Conservation (phyloP, 2,113 vertebrate species). For the Alethe diademata region DNA sequence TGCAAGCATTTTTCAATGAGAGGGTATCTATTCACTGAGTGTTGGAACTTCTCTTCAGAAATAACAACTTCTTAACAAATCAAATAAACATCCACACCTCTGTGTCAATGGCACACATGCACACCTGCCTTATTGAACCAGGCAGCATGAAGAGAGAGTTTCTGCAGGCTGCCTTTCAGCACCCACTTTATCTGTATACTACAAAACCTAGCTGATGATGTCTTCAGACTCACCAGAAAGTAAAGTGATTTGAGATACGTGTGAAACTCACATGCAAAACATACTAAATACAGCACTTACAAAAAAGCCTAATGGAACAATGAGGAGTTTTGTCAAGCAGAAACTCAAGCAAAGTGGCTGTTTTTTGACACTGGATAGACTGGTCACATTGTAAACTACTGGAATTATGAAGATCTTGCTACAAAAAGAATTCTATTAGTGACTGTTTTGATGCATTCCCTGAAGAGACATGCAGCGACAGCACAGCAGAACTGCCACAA, state of each 20-base stretch:
- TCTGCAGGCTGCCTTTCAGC: background rate
- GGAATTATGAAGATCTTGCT: background rate
- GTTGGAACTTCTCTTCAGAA: background rate
- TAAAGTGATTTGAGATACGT: background rate
- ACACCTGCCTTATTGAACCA: background rate
- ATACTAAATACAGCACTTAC: background rate
- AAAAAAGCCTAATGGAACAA: background rate
- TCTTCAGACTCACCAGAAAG: background rate
- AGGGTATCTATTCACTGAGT: background rate
- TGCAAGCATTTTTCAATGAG: accelerated
- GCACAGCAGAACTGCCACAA: slow-evolving; percentile 34
- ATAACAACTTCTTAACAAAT: background rate
- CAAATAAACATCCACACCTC: background rate
- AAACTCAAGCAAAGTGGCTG: background rate
- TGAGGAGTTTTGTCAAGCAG: background rate
- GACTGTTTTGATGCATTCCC: background rate
- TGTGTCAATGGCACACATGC: accelerated
- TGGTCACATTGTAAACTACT: background rate
- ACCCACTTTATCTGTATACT: background rate
- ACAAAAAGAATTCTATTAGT: background rate
- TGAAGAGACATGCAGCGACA: background rate
- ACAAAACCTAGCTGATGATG: background rate
- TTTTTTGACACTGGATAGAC: background rate
- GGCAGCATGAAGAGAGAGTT: background rate
- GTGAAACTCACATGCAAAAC: background rate